These are phyloP conservation scores for Argentina silus DNA, from an alignment of 2,797 vertebrate genomes.

Conservation along the genomic window DNA sequence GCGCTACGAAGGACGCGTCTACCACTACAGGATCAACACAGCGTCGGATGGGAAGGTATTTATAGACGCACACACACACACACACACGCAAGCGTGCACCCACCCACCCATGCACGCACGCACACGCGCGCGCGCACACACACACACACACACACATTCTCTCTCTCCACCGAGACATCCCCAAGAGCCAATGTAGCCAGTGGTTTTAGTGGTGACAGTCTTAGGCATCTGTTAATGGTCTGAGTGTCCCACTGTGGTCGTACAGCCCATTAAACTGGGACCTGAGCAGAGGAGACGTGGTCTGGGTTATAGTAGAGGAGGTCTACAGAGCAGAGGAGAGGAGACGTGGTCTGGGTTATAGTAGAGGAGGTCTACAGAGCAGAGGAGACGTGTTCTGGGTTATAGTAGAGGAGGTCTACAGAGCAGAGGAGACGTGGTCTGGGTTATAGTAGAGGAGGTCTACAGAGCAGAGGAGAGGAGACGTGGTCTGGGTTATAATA, in stretches of 20 bases:
- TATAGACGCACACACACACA: background rate
- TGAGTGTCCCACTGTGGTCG: background rate
- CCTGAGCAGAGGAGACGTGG: background rate
- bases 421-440: too few relatives aligned
- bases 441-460: background rate
- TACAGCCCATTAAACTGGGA: background rate
- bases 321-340: background rate
- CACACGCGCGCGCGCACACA: background rate
- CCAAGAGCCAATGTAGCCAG: background rate
- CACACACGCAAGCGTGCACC: too few relatives aligned
- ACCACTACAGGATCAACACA: slow-evolving; percentile 99
- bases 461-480: too few relatives aligned
- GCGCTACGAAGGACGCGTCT: slow-evolving; percentile 94
- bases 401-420: too few relatives aligned
- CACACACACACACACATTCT: background rate
- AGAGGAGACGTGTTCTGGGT: background rate
- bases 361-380: too few relatives aligned
- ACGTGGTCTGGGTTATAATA: background rate
- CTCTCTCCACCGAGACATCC: background rate
- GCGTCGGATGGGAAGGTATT: slow-evolving; percentile 93
- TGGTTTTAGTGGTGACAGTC: background rate
- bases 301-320: background rate
- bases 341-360: background rate
- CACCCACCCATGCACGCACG: background rate
- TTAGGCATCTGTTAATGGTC: background rate